These are phyloP conservation scores for Sander vitreus DNA, from an alignment of 2,113 vertebrate species.

Conservation along the genomic window DNA sequence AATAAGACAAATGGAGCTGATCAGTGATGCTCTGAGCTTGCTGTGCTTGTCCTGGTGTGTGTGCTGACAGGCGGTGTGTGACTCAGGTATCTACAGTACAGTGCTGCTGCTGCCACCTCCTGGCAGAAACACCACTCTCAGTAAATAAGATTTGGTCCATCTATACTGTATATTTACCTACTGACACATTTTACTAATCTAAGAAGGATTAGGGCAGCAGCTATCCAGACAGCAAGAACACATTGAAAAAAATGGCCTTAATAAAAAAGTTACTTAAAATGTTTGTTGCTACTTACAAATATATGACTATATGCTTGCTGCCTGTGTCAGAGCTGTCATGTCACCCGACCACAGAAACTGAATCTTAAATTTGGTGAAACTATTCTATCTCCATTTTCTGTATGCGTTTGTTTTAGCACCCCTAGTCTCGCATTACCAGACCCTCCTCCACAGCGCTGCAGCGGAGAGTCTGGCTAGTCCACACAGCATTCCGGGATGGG, in stretches of 20 bases:
- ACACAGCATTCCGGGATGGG: too few relatives aligned
- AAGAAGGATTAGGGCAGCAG: neutral
- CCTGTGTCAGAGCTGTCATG: neutral
- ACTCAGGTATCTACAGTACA: slow-evolving; percentile 19
- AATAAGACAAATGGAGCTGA: slow-evolving; percentile 37
- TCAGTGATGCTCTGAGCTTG: slow-evolving; percentile 6
- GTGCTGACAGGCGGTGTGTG: neutral
- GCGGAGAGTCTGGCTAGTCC: too few relatives aligned
- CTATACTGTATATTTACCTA: neutral
- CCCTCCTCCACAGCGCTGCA: too few relatives aligned
- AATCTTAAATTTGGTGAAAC: neutral
- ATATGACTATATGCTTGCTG: neutral
- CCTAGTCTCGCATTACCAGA: too few relatives aligned
- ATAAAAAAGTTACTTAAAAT: neutral
- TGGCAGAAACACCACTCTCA: slow-evolving; percentile 45
- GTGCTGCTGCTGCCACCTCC: slow-evolving; percentile 76
- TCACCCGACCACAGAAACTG: neutral
- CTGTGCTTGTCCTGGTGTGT: slow-evolving; percentile 4
- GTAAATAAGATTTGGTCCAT: neutral
- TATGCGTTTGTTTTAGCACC: neutral
- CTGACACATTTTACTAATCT: neutral
- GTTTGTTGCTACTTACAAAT: neutral
- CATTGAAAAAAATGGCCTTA: neutral
- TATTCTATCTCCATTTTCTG: neutral
- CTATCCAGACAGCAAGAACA: neutral